Base-by-base conservation (phyloP, 2,113 vertebrate genomes). In the Regulus satrapa region DNA sequence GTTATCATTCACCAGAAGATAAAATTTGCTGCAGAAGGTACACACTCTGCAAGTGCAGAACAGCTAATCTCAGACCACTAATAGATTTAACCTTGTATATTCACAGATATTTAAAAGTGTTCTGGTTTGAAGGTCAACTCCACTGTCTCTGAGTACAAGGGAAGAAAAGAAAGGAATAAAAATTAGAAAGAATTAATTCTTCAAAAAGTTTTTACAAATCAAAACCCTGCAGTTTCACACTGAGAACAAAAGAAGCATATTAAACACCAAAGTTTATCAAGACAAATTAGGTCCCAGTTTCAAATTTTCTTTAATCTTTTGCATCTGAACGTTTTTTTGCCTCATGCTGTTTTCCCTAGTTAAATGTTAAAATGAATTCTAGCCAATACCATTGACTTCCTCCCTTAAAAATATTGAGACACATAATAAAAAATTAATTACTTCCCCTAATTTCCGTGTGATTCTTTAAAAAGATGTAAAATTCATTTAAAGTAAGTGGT, bases 371-470 rank as follows among this genome's bases (percentile, higher is more conserved):
- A 98, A 99, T 98, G 98, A 98, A 98, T 98, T 98, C 98, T 98
- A 98, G 98, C 98, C 98, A 97, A 97, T 98, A 98, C 98, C 98
- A 98, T 98, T 98, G 98, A 99, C 98, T 99, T 98, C 98, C 97
- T 98, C 98, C 97, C 97, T 98, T 97, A 98, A 98, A 99, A 99
- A 99, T 98, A 99, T 99, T 96, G 98, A 99, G 99, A 99, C 99
- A 98, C 98, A 98, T 99, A 99, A 99, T 99, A 98, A 99, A 99
- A 99, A 99, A 99, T 99, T 99, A 99, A 99, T 99, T 99, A 99
- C 99, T 98, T 98, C 98, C 98, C 98, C 98, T 99, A 99, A 99
- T 99, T 99, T 99, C 99, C 99, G 99, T 99, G 98, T 98, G 98
- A 99, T 99, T 99, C 98, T 98, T 98, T 98, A 98, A 99, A 99